Base-by-base conservation (phyloP, 2,797 vertebrate species). In the Geotrypetes seraphini region DNA sequence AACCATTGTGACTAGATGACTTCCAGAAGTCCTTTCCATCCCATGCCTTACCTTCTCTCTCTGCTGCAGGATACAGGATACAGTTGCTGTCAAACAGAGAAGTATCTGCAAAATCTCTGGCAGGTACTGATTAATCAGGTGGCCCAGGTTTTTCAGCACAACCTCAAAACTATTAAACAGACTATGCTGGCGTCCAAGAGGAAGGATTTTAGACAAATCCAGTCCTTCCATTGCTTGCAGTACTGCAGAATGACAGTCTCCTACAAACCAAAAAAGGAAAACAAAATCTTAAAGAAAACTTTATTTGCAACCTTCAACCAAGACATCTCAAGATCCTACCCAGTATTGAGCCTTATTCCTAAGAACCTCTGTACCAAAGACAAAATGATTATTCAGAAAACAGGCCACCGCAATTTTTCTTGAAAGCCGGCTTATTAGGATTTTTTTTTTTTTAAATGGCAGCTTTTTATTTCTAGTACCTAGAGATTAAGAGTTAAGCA, bases 111-210 rank as follows among this genome's bases (percentile, higher is more conserved):
- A 71, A 50, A 99, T 77, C 61, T 87, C 88, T 23, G 92, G 83
- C 53, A 99, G 69, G 60, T 92, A 81, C 2, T 41, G 37, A 35
- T 75, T 62, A 60, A 97, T 85, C 25, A 95, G 78, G 43, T 96
- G 89, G 19, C 92, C 91, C 50, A 99, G 81, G 39, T 95, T 91
- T 52, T 90, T 86, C 31, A 97, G 52, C 14, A 96, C 87, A 24
- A 88, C 60, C 4, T 86, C 85, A 4, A 97, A 75, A 57, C 88
- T 73, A 11, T 92, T 97, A 36, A 96, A 73, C 47, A 99, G 68
- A 31, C 88, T 85, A 10, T 98, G 96, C 60, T 91, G 92, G 4
- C 90, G 90, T n/a, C 95, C 94, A 51, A 99, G 66, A 4, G 96
- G 95, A 33, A 97, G 74, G 13, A 96, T 78, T 20, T 79, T 75